Percentiles rank a stretch among this genome's conserved stretches.
Evolutionary conservation across 2,113 vertebrate species (phyloP).

Genomic region (Cynoglossus semilaevis): DNA sequence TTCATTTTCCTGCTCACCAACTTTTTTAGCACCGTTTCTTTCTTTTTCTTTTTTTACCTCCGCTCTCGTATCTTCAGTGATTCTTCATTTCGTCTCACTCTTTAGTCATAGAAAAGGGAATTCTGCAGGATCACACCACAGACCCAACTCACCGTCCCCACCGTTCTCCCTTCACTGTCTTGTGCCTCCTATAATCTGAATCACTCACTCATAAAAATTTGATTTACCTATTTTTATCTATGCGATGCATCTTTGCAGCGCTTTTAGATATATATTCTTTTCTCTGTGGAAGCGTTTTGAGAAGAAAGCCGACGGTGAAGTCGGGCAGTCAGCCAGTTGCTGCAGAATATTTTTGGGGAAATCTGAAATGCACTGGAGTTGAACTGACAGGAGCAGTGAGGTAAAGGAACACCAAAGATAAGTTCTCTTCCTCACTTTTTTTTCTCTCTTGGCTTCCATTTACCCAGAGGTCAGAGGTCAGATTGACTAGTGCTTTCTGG

Average conservation of each 20-base stretch:
- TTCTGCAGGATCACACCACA: slow-evolving; percentile 40
- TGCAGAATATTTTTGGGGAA: slow-evolving; percentile 32
- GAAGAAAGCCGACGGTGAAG: neutral
- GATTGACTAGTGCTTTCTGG: too few species aligned
- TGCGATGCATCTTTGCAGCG: too few species aligned
- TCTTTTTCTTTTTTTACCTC: neutral
- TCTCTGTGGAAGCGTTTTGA: slow-evolving; percentile 13
- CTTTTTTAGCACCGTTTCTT: neutral
- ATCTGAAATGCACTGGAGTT: slow-evolving; percentile 37
- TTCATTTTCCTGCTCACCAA: neutral
- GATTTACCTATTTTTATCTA: slow-evolving; percentile 3
- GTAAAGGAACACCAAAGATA: neutral
- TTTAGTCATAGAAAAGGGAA: slow-evolving; percentile 26
- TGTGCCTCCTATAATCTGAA: neutral
- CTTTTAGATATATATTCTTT: neutral
- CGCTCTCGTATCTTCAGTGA: neutral
- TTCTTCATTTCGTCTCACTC: slow-evolving; percentile 10
- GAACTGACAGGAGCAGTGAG: slow-evolving; percentile 43
- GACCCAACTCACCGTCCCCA: slow-evolving; percentile 45
- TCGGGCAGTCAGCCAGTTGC: slow-evolving; percentile 4
- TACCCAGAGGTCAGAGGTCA: slow-evolving; percentile 1
- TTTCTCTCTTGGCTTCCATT: neutral
- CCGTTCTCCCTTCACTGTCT: slow-evolving; percentile 12
- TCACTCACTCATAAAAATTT: slow-evolving; percentile 16
- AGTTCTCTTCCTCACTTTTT: neutral